Percentiles rank a stretch among this genome's conserved stretches.
Conservation (phyloP, 2,888 invertebrate genomes). For the Cephus pulcher region DNA sequence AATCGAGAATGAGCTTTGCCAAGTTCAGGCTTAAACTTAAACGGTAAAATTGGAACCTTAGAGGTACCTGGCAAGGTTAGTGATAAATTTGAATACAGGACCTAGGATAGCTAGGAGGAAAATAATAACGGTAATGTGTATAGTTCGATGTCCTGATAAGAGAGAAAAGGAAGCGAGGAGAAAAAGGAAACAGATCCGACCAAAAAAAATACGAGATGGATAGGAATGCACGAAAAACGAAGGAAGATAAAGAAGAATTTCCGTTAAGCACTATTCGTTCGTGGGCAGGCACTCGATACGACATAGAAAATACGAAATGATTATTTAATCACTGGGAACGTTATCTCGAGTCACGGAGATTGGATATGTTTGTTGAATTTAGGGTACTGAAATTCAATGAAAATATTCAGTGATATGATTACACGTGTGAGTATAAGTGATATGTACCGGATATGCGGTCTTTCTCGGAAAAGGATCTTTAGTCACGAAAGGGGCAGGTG, state of each 20-base stretch:
- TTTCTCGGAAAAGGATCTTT: background rate
- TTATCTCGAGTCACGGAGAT: background rate
- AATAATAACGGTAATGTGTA: slow-evolving; percentile 45
- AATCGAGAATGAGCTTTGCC: slow-evolving; percentile 3
- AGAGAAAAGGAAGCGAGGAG: background rate
- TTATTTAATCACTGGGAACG: background rate
- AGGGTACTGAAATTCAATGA: background rate
- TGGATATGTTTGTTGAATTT: too few species aligned
- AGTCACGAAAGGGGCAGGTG: background rate
- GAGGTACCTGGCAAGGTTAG: background rate
- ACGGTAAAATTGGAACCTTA: background rate
- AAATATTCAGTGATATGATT: background rate
- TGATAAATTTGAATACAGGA: slow-evolving; percentile 17
- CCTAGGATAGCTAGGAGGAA: slow-evolving; percentile 43
- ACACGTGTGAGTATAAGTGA: background rate
- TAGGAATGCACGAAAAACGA: background rate
- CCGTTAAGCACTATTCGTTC: background rate
- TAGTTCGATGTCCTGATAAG: slow-evolving; percentile 41
- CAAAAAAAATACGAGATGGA: background rate
- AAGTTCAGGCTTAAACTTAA: background rate
- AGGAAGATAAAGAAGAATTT: background rate
- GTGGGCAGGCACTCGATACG: background rate
- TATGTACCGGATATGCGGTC: background rate
- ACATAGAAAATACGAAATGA: background rate
- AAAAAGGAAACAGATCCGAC: slow-evolving; percentile 18